Evolutionary conservation across 1,140 invertebrate species (phyloP).

Genomic region (Solenopsis invicta): DNA sequence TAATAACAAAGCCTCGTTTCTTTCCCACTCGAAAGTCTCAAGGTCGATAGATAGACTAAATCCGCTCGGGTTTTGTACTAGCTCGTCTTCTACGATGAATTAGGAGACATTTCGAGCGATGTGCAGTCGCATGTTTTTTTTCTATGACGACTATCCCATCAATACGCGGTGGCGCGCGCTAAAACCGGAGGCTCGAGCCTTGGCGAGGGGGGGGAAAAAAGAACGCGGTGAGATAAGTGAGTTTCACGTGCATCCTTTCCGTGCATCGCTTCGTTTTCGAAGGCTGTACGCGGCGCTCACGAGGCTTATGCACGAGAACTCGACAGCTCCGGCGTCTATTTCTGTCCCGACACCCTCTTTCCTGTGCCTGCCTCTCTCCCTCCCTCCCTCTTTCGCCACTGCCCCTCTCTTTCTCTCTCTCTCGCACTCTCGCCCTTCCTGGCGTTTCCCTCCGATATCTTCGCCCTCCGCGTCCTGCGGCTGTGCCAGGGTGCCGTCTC

Average conservation of each 20-base stretch:
- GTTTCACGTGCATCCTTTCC: constrained; percentile 69
- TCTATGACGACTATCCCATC: neutral
- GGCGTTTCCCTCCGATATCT: constrained; percentile 59
- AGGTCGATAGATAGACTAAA: neutral
- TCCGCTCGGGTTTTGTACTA: neutral
- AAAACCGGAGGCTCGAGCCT: constrained; percentile 60
- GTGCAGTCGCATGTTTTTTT: neutral
- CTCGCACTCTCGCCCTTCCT: constrained; percentile 6
- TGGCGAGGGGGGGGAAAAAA: neutral
- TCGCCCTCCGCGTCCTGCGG: constrained; percentile 61
- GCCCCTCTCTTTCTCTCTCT: constrained; percentile 4
- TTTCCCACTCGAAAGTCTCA: neutral
- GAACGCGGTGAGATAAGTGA: neutral
- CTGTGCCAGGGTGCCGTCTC: constrained; percentile 62
- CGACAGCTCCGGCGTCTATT: constrained; percentile 70
- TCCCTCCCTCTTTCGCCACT: neutral
- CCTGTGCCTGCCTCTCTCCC: constrained; percentile 68
- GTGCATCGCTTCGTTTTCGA: constrained; percentile 71
- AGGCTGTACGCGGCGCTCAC: constrained; percentile 69
- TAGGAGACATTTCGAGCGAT: constrained; percentile 21
- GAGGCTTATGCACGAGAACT: constrained; percentile 70
- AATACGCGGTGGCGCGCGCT: constrained; percentile 40
- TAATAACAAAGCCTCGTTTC: neutral
- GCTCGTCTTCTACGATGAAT: neutral
- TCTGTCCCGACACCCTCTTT: constrained; percentile 80